These are phyloP conservation scores for Meandrusa payeni DNA, from an alignment of 2,888 invertebrate genomes.

Conservation along the genomic window DNA sequence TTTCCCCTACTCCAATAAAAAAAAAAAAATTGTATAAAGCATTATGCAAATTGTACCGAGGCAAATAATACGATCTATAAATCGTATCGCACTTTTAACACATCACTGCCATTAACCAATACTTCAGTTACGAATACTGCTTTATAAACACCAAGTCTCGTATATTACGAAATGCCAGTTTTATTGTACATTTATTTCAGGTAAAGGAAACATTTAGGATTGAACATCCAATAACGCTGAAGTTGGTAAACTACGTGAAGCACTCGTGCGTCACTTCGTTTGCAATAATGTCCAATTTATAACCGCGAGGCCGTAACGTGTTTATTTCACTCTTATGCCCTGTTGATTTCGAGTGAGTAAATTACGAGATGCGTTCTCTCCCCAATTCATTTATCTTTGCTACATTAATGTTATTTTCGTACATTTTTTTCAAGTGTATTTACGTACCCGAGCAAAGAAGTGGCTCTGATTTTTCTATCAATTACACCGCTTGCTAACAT, in stretches of 20 bases:
- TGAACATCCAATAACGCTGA: conserved; percentile 30
- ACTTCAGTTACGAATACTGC: no score
- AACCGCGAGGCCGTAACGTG: conserved; percentile 12
- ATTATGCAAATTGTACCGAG: no score
- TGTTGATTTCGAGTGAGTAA: conserved; percentile 31
- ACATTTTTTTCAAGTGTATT: neutral
- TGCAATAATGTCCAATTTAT: conserved; percentile 22
- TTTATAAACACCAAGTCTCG: neutral
- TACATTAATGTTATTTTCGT: conserved; percentile 4
- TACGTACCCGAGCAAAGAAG: neutral
- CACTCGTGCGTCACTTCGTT: conserved; percentile 31
- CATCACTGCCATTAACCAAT: no score
- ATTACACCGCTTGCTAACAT: no score
- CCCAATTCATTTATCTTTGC: conserved; percentile 27
- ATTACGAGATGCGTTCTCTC: conserved; percentile 7
- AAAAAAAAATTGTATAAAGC: no score
- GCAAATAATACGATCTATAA: no score
- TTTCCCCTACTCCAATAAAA: no score
- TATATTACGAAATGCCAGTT: conserved; percentile 17
- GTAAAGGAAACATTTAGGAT: conserved; percentile 35
- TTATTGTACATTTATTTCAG: conserved; percentile 45
- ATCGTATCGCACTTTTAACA: no score
- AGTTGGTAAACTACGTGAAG: conserved; percentile 31
- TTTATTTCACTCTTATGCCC: conserved; percentile 28
- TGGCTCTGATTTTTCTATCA: neutral